These are phyloP conservation scores for Cephalopachus bancanus DNA, from an alignment of 2,797 vertebrate species.

Conservation along the genomic window DNA sequence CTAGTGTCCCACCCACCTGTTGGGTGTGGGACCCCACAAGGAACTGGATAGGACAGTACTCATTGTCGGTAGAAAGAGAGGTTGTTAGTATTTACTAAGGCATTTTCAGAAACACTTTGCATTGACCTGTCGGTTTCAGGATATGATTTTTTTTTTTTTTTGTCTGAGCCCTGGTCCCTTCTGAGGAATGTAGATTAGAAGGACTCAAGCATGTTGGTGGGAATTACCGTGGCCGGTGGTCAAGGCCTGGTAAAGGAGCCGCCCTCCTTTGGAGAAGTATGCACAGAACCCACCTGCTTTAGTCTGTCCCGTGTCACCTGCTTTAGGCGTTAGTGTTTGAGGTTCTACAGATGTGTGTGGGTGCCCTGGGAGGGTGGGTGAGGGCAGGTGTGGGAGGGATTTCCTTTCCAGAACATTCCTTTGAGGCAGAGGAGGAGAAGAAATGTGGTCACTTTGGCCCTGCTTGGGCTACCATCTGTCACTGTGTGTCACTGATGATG, in stretches of 20 bases:
- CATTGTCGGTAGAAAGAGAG: background rate
- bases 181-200: background rate
- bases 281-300: background rate
- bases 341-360: background rate
- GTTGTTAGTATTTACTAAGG: background rate
- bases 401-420: conserved; percentile 44
- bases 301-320: background rate
- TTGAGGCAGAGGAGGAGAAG: background rate
- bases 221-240: background rate
- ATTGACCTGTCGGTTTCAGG: background rate
- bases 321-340: background rate
- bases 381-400: background rate
- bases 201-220: background rate
- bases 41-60: background rate
- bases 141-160: background rate
- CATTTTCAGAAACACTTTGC: background rate
- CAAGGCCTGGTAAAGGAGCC: background rate
- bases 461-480: rapidly evolving
- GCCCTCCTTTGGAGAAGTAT: background rate
- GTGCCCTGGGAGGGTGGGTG: background rate
- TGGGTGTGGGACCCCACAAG: background rate
- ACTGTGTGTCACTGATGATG: background rate
- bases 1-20: background rate
- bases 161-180: background rate
- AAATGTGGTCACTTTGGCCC: background rate